Conservation (phyloP, 2,888 invertebrate genomes). For the Drosophila birchii region DNA sequence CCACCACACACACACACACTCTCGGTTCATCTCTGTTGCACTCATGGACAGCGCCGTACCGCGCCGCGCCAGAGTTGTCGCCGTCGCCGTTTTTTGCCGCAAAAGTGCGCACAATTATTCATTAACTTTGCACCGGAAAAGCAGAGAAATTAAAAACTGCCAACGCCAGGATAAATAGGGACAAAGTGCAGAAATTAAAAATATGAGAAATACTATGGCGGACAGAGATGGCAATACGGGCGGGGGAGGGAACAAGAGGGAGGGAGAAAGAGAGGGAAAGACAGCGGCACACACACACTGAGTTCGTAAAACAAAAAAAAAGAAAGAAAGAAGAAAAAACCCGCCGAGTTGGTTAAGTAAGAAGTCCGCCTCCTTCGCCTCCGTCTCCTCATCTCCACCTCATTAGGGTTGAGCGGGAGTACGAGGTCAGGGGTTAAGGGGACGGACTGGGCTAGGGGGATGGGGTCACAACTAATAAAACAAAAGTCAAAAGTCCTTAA, state of each 20-base stretch:
- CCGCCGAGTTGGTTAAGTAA: conserved; percentile 43
- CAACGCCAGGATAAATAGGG: conserved; percentile 82
- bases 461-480: conserved; percentile 82
- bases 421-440: conserved; percentile 6
- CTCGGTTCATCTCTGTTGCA: conserved; percentile 13
- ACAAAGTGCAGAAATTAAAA: conserved; percentile 82
- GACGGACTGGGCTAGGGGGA: background rate
- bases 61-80: conserved; percentile 34
- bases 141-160: conserved; percentile 83
- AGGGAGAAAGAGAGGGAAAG: background rate
- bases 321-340: background rate
- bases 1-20: background rate
- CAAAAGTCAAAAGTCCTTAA: conserved; percentile 84
- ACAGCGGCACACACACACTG: conserved; percentile 32
- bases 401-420: conserved; percentile 3
- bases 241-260: background rate
- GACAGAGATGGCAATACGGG: conserved; percentile 32
- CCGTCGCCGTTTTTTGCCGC: conserved; percentile 69
- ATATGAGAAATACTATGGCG: conserved; percentile 75
- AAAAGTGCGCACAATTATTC: conserved; percentile 83
- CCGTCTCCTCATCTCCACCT: background rate
- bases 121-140: conserved; percentile 84
- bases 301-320: conserved; percentile 11
- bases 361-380: conserved; percentile 26
- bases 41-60: conserved; percentile 22